Base-by-base conservation (phyloP, 2,113 vertebrate species). In the Tor tambroides region DNA sequence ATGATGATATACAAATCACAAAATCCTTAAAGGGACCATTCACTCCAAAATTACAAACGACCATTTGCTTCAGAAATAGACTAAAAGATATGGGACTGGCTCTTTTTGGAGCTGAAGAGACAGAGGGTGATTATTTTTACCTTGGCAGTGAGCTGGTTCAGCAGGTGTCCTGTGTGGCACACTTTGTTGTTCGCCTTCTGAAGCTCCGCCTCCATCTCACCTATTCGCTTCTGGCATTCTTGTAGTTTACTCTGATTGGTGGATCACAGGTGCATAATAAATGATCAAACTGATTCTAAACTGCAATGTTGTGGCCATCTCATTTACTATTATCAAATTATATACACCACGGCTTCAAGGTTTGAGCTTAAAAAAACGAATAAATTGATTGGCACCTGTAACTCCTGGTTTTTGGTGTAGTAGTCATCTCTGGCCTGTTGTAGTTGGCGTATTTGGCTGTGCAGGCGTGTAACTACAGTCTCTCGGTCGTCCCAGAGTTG, bases 321-420 rank as follows among this genome's bases (percentile, higher is more conserved):
- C 65, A 35, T 69, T 69, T 69, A 17, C 17, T 6, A 32, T 17
- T 15, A 63, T 26, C 12, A 69, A 65, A 65, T 30, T 2, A 28
- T 2, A 65, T 14, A 65, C 11, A 14, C 26, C 11, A 26, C 59
- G 10, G 10, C n/a, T 63, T n/a, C 3, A 6, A 30, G 14, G 26
- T 28, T 6, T 28, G 11, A 0, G 26, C 11, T 28, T 28, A 28
- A 43, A 14, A 12, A 63, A 28, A 28, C 1, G 4, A n/a, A 4
- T 0, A 1, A 61, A 11, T 1, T 54, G 17, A 54, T 54, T 54
- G 30, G 7, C 89, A 99, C 98, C 97, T 99, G 97, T 61, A 99
- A 92, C 91, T 99, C 98, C 93, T 98, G 98, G 94, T 97, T 99
- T 95, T 97, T 97, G 92, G 97, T 98, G 94, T 97, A 99, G 94